phyloP scores from a whole-genome alignment of 2,888 invertebrate genomes.

The Clistopyga incitator region DNA sequence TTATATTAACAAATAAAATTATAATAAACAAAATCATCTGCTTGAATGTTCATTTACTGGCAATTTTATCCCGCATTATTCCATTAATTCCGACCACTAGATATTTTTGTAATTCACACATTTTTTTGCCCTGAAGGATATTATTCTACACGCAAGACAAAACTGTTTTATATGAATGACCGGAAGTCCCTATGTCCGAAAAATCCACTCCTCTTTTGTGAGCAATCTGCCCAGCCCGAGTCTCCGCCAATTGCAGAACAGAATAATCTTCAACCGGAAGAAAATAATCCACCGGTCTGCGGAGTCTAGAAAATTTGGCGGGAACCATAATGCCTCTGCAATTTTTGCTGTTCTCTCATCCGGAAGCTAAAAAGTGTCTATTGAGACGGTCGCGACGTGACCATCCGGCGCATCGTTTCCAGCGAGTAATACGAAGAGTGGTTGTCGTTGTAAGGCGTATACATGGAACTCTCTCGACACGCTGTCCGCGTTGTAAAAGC shows the following conservation, averaged over 20 bases:
- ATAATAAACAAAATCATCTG: too few species aligned
- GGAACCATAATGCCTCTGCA: neutral
- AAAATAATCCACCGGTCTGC: neutral
- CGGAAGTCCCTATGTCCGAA: too few species aligned
- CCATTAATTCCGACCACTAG: too few species aligned
- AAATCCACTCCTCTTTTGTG: too few species aligned
- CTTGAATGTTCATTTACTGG: too few species aligned
- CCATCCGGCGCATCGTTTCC: neutral
- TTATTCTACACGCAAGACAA: too few species aligned
- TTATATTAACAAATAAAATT: too few species aligned
- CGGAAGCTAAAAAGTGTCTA: constrained; percentile 34
- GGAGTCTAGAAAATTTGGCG: neutral
- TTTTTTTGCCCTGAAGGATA: too few species aligned
- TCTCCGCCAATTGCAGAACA: neutral
- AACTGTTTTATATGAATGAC: too few species aligned
- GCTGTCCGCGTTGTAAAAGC: constrained; percentile 2
- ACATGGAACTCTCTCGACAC: neutral
- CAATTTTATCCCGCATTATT: too few species aligned
- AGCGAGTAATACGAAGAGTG: neutral
- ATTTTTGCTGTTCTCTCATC: constrained; percentile 30
- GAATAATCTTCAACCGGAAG: neutral
- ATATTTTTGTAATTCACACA: too few species aligned
- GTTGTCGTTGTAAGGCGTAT: neutral
- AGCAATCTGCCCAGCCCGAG: too few species aligned
- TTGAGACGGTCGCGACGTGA: constrained; percentile 21